Percentiles rank a stretch among this genome's conserved stretches.
phyloP scores from a whole-genome alignment of 2,888 invertebrate species.

The Stenichneumon culpator region DNA sequence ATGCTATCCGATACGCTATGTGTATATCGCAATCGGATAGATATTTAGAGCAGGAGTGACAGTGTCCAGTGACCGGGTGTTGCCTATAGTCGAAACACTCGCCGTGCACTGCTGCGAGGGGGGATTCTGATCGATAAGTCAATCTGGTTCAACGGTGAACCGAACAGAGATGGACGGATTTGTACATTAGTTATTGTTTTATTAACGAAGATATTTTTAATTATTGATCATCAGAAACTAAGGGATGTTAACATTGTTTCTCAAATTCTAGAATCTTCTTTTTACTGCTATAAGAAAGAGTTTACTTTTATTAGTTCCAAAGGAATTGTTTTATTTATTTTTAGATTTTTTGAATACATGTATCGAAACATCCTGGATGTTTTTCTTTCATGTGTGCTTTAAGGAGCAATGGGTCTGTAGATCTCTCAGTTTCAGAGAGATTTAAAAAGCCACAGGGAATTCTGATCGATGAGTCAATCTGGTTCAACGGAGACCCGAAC shows the following conservation, averaged over 20 bases:
- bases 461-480: constrained; percentile 62
- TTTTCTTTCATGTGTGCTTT: constrained; percentile 11
- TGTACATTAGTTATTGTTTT: not conserved
- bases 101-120: constrained; percentile 12
- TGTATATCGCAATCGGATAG: not conserved
- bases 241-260: not conserved
- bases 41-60: not conserved
- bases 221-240: not conserved
- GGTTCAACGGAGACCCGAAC: constrained; percentile 44
- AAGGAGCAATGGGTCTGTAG: constrained; percentile 43
- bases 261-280: too few species aligned
- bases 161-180: constrained; percentile 16
- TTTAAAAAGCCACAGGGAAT: constrained; percentile 19
- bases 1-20: too few species aligned
- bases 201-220: not conserved
- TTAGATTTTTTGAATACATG: not conserved
- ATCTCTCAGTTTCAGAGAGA: constrained; percentile 7
- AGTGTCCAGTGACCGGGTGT: not conserved
- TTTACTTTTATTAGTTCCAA: not conserved
- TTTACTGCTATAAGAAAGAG: not conserved
- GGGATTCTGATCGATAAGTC: constrained; percentile 62
- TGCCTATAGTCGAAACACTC: not conserved
- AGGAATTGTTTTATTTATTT: not conserved
- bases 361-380: not conserved
- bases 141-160: constrained; percentile 58